Percentiles rank a stretch among this genome's conserved stretches.
These are phyloP conservation scores for Drosophila suboccidentalis DNA, from an alignment of 2,888 invertebrate species.

Conservation along the genomic window DNA sequence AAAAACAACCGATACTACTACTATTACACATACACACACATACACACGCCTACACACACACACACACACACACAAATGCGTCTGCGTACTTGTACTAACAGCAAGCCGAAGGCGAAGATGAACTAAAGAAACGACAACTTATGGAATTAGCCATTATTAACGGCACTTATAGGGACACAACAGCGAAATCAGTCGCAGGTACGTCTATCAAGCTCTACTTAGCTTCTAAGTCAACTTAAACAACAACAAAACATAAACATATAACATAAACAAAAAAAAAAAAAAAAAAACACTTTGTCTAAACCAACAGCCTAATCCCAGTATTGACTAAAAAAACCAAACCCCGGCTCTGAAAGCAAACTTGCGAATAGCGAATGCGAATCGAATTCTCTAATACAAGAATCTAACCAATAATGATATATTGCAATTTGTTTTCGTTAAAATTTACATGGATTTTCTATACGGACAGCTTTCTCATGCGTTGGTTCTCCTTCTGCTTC, in stretches of 20 bases:
- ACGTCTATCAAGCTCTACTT: conserved; percentile 76
- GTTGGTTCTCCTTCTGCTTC: conserved; percentile 77
- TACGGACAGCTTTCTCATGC: conserved; percentile 76
- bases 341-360: conserved; percentile 27
- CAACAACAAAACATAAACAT: conserved; percentile 5
- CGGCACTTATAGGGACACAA: conserved; percentile 99
- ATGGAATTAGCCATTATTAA: conserved; percentile 99
- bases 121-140: conserved; percentile 99
- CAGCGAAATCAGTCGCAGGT: conserved; percentile 95
- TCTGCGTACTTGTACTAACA: conserved; percentile 85
- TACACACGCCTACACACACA: conserved; percentile 43
- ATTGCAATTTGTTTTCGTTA: conserved; percentile 48
- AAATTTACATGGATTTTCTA: conserved; percentile 71
- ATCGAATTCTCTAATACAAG: conserved; percentile 35
- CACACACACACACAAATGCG: conserved; percentile 38
- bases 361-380: neutral
- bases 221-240: conserved; percentile 32
- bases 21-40: conserved; percentile 52
- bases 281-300: conserved; percentile 30
- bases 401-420: conserved; percentile 57
- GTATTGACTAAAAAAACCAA: conserved; percentile 42
- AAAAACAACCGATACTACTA: conserved; percentile 44
- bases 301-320: conserved; percentile 58
- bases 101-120: conserved; percentile 99
- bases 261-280: neutral